Percentiles rank a stretch among this genome's conserved stretches.
Evolutionary conservation across 1,140 invertebrate species (phyloP).

Genomic region (Drosophila leontia): DNA sequence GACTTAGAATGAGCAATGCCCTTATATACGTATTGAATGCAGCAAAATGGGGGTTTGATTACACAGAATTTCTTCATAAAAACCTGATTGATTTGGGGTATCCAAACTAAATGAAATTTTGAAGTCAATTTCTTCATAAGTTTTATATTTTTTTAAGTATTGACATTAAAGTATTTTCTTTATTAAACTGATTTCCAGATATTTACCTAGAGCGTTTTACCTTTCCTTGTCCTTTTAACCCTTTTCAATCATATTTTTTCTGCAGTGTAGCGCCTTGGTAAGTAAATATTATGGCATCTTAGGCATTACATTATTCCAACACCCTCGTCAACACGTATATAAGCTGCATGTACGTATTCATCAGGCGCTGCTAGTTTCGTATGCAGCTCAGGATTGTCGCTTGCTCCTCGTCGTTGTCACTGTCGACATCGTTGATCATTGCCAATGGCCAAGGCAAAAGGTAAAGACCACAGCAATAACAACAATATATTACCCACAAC

Average conservation of each 20-base stretch:
- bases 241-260: constrained; percentile 2
- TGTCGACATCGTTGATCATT: constrained; percentile 77
- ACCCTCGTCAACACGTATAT: constrained; percentile 42
- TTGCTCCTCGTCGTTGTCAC: constrained; percentile 77
- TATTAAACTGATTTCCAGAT: neutral
- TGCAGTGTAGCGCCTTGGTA: constrained; percentile 43
- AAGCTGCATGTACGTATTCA: constrained; percentile 42
- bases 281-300: constrained; percentile 46
- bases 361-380: constrained; percentile 64
- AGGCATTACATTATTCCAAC: constrained; percentile 49
- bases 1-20: constrained; percentile 39
- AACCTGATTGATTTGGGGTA: neutral
- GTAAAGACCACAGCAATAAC: constrained; percentile 32
- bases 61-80: constrained; percentile 11
- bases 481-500: constrained; percentile 17
- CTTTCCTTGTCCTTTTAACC: neutral
- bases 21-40: constrained; percentile 34
- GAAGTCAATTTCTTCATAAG: neutral
- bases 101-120: neutral
- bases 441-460: constrained; percentile 42
- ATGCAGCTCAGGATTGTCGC: constrained; percentile 82
- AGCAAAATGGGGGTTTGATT: constrained; percentile 35
- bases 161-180: neutral
- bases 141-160: neutral
- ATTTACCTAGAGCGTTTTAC: neutral